Percentiles rank a stretch among this genome's conserved stretches.
Conservation (phyloP, 2,797 vertebrate genomes). For the Florisuga fusca region DNA sequence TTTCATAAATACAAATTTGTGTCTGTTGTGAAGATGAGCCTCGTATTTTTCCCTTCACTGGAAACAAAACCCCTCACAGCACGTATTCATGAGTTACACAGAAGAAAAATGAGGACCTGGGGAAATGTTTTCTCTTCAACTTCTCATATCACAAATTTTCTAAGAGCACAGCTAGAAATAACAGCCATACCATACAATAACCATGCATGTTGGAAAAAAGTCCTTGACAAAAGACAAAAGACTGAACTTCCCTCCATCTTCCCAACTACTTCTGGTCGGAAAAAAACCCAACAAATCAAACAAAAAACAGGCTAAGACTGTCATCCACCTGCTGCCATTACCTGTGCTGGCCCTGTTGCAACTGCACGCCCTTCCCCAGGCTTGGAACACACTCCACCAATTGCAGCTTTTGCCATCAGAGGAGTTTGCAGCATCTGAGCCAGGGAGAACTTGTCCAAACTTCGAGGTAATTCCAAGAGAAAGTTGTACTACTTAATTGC, state of each 20-base stretch:
- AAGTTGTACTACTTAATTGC: background rate
- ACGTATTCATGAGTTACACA: background rate
- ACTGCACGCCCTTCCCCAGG: background rate
- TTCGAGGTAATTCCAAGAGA: background rate
- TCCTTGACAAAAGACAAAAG: background rate
- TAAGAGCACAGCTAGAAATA: background rate
- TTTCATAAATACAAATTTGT: background rate
- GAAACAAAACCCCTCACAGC: background rate
- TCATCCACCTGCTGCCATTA: background rate
- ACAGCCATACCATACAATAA: rapidly evolving
- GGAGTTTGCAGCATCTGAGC: background rate
- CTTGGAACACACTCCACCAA: rapidly evolving
- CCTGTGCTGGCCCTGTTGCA: background rate
- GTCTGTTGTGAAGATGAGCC: background rate
- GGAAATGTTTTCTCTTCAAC: background rate
- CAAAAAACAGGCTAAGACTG: rapidly evolving
- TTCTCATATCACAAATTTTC: background rate
- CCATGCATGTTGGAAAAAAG: background rate
- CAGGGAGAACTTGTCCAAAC: background rate
- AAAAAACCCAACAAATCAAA: background rate
- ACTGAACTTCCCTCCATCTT: background rate
- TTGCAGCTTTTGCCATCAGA: background rate
- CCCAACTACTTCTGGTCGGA: background rate
- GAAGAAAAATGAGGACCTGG: background rate
- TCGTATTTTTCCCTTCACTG: background rate